Percentiles rank a stretch among this genome's conserved stretches.
Conservation (phyloP, 2,888 invertebrate species). For the Drosophila phalerata region DNA sequence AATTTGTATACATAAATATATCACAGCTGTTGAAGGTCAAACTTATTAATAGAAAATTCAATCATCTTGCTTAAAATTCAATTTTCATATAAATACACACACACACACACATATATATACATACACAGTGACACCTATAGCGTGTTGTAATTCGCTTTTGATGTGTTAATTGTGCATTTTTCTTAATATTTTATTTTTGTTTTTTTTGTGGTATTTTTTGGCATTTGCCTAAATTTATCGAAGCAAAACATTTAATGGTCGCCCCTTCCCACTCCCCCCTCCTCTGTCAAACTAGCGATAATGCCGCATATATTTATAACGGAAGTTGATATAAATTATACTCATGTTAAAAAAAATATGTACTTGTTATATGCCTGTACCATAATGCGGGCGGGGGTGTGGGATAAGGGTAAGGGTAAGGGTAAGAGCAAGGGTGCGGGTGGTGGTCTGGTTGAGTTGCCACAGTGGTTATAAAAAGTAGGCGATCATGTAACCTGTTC, state of each 20-base stretch:
- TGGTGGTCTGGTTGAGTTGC: conserved; percentile 45
- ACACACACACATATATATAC: conserved; percentile 21
- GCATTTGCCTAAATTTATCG: conserved; percentile 31
- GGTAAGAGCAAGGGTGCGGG: conserved; percentile 3
- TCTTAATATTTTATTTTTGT: conserved; percentile 6
- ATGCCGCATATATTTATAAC: conserved; percentile 33
- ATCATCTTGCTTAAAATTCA: conserved; percentile 76
- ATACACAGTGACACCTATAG: conserved; percentile 27
- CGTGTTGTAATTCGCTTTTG: conserved; percentile 58
- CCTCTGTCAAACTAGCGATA: conserved; percentile 47
- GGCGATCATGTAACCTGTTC: conserved; percentile 22
- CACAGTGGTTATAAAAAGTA: conserved; percentile 31
- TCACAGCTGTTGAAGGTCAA: conserved; percentile 76
- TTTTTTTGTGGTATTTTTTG: conserved; percentile 11
- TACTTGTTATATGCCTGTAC: conserved; percentile 46
- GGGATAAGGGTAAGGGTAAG: not conserved
- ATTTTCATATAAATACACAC: conserved; percentile 62
- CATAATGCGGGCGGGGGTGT: conserved; percentile 19
- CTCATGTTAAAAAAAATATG: conserved; percentile 43
- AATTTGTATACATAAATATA: conserved; percentile 54
- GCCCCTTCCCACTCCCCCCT: not conserved
- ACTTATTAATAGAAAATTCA: conserved; percentile 80
- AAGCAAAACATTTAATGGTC: conserved; percentile 25
- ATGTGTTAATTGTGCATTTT: conserved; percentile 60
- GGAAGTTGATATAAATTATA: conserved; percentile 65